A percentile compares a stretch with the other conserved stretches of the same genome.
These are phyloP conservation scores for Druceiella hillmani DNA, from an alignment of 2,888 invertebrate genomes.

Conservation along the genomic window DNA sequence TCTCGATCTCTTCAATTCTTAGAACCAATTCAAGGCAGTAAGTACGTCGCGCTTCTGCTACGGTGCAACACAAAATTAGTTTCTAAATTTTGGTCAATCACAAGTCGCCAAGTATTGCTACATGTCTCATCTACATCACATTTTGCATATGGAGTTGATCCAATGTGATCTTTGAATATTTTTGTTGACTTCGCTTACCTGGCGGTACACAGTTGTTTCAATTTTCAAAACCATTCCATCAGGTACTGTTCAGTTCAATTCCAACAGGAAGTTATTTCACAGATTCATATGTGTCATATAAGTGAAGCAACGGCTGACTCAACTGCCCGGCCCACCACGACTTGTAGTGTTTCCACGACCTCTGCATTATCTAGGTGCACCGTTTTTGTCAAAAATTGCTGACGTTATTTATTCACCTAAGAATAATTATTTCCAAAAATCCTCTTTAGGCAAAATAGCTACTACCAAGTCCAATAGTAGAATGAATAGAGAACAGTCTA, in stretches of 20 bases:
- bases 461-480: too few species aligned
- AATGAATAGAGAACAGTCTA: too few species aligned
- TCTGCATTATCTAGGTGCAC: too few species aligned
- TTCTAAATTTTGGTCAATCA: slow-evolving; percentile 8
- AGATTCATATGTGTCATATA: slow-evolving; percentile 3
- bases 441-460: too few species aligned
- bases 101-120: slow-evolving; percentile 9
- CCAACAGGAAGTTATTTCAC: too few species aligned
- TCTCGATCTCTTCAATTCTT: slow-evolving; percentile 7
- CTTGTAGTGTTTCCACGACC: slow-evolving; percentile 2
- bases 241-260: slow-evolving; percentile 3
- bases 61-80: slow-evolving; percentile 7
- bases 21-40: slow-evolving; percentile 6
- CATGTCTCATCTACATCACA: slow-evolving; percentile 12
- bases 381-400: neutral
- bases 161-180: slow-evolving; percentile 10
- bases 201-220: slow-evolving; percentile 5
- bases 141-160: slow-evolving; percentile 11
- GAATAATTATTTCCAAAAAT: neutral
- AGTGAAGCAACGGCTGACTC: slow-evolving; percentile 7
- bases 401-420: slow-evolving; percentile 1
- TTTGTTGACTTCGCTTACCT: slow-evolving; percentile 9
- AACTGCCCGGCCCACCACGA: slow-evolving; percentile 9
- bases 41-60: slow-evolving; percentile 9
- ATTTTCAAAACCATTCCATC: slow-evolving; percentile 7